Percentiles rank a stretch among this genome's conserved stretches.
Evolutionary conservation across 2,113 vertebrate genomes (phyloP).

Genomic region (Rhabdomys dilectus): DNA sequence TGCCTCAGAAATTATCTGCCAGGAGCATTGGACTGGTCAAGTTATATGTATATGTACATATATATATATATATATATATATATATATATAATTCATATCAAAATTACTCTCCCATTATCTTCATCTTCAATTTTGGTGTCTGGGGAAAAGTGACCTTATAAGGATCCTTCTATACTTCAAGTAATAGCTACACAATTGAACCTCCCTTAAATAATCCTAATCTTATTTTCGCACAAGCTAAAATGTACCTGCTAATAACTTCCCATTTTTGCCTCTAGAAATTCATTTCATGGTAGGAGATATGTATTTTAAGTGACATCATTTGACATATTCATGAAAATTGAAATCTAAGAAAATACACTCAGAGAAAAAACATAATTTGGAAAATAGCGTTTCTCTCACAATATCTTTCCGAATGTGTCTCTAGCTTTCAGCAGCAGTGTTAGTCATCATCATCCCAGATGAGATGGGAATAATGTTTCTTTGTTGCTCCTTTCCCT

Average conservation of each 20-base stretch:
- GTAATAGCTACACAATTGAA: constrained; percentile 70
- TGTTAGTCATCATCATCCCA: background rate
- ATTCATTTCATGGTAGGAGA: constrained; percentile 59
- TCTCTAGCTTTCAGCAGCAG: background rate
- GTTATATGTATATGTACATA: background rate
- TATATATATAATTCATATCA: background rate
- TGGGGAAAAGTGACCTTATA: background rate
- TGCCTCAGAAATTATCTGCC: constrained; percentile 72
- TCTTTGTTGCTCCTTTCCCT: background rate
- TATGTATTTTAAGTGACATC: constrained; percentile 56
- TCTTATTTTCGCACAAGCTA: constrained; percentile 1
- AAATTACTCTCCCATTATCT: constrained; percentile 56
- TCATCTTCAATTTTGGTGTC: constrained; percentile 60
- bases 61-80: too few species aligned
- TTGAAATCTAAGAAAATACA: background rate
- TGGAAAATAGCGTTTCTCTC: background rate
- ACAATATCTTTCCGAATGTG: background rate
- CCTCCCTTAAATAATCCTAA: constrained; percentile 34
- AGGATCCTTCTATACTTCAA: constrained; percentile 3
- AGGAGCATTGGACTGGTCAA: constrained; percentile 44
- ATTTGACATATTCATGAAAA: constrained; percentile 55
- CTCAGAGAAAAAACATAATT: background rate
- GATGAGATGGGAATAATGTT: background rate
- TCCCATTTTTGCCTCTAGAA: constrained; percentile 33
- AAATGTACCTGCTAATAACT: constrained; percentile 39